Conservation (phyloP, 1,140 invertebrate species). For the Drosophila ananassae region DNA sequence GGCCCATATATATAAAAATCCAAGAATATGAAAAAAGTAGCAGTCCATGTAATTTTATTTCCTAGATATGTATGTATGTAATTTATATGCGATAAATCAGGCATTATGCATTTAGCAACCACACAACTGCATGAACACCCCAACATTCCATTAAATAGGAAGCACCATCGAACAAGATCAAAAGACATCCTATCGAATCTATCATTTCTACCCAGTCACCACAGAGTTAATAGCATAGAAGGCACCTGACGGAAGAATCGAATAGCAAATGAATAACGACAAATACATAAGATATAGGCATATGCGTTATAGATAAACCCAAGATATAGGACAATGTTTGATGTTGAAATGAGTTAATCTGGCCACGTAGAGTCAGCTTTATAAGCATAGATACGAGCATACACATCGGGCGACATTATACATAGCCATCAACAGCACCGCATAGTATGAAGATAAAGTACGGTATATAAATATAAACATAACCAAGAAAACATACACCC, state of each 20-base stretch:
- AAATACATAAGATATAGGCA: conserved; percentile 57
- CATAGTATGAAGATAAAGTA: conserved; percentile 77
- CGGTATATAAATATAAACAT: conserved; percentile 44
- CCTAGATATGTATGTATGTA: conserved; percentile 79
- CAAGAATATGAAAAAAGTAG: conserved; percentile 31
- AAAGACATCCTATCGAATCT: conserved; percentile 6
- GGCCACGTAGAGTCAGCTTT: conserved; percentile 61
- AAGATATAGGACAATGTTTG: conserved; percentile 78
- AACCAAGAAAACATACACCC: conserved; percentile 24
- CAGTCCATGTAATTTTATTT: conserved; percentile 75
- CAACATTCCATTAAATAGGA: conserved; percentile 3
- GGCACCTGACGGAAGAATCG: conserved; percentile 30
- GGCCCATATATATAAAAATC: conserved; percentile 17
- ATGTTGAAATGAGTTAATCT: conserved; percentile 74
- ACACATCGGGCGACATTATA: conserved; percentile 57
- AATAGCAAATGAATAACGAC: conserved; percentile 57
- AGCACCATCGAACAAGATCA: conserved; percentile 25
- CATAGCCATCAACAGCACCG: conserved; percentile 81
- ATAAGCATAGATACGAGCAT: conserved; percentile 55
- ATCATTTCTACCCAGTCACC: conserved; percentile 28
- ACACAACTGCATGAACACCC: background rate
- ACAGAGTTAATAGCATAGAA: conserved; percentile 22
- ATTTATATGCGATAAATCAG: conserved; percentile 77
- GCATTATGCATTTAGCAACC: conserved; percentile 75
- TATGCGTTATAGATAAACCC: conserved; percentile 55